Evolutionary conservation across 2,797 vertebrate genomes (phyloP).

Genomic region (Acanthis flammea): DNA sequence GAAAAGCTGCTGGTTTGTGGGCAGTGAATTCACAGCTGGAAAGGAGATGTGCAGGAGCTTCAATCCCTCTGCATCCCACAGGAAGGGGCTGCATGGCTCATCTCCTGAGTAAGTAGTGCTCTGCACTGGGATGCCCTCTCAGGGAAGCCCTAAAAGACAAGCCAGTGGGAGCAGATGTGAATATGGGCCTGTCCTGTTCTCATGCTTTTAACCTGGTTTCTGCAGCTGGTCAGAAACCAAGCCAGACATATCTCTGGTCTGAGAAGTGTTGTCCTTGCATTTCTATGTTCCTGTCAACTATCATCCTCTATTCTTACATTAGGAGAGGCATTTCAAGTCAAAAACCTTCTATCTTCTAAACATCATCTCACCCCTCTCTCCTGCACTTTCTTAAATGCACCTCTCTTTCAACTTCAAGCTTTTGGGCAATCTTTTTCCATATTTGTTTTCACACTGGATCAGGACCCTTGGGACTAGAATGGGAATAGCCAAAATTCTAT

Average conservation of each 20-base stretch:
- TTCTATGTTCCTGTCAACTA: not conserved
- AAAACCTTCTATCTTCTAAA: not conserved
- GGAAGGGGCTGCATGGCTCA: fast-evolving
- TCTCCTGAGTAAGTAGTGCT: not conserved
- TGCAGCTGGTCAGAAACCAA: not conserved
- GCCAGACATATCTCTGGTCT: not conserved
- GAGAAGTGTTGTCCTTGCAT: not conserved
- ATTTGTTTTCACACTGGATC: not conserved
- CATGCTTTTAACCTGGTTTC: not conserved
- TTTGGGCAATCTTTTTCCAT: not conserved
- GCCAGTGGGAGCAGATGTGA: not conserved
- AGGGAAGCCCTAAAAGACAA: not conserved
- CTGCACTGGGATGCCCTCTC: fast-evolving
- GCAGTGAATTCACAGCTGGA: not conserved
- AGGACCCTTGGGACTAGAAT: not conserved
- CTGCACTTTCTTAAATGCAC: not conserved
- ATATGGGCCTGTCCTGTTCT: not conserved
- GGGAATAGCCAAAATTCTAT: constrained; percentile 1
- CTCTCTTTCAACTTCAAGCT: not conserved
- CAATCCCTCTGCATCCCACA: fast-evolving
- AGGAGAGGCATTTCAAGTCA: not conserved
- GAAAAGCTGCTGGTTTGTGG: not conserved
- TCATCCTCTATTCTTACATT: not conserved
- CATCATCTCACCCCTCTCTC: not conserved
- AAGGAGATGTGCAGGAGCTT: not conserved